Conservation (phyloP, 2,888 invertebrate genomes). For the Trimorus sp. region DNA sequence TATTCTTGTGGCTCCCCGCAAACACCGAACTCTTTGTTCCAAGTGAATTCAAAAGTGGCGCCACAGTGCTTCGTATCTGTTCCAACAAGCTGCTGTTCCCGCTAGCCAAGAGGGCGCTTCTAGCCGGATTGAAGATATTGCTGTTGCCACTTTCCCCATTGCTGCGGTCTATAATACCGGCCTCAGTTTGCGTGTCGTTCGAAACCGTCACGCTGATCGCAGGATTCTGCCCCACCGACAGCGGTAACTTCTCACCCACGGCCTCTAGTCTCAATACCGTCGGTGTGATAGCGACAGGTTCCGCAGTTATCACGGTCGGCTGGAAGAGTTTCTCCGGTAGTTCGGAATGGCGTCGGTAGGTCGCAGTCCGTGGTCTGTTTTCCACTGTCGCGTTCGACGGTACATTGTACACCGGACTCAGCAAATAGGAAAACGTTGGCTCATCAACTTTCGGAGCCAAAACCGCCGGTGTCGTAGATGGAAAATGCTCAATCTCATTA, state of each 20-base stretch:
- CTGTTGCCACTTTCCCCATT: slow-evolving; percentile 72
- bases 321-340: slow-evolving; percentile 63
- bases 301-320: slow-evolving; percentile 52
- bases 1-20: slow-evolving; percentile 74
- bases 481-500: slow-evolving; percentile 52
- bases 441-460: slow-evolving; percentile 28
- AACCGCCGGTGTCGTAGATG: too few relatives aligned
- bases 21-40: slow-evolving; percentile 77
- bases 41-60: slow-evolving; percentile 76
- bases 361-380: slow-evolving; percentile 76
- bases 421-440: slow-evolving; percentile 34
- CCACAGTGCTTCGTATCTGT: slow-evolving; percentile 79
- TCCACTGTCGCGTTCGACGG: slow-evolving; percentile 66
- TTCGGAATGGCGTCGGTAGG: slow-evolving; percentile 78
- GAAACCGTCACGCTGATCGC: slow-evolving; percentile 66
- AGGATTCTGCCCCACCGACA: slow-evolving; percentile 75
- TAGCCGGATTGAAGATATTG: slow-evolving; percentile 78
- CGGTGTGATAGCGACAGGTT: slow-evolving; percentile 76
- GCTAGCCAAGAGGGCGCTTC: slow-evolving; percentile 71
- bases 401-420: slow-evolving; percentile 22
- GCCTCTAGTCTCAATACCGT: slow-evolving; percentile 70
- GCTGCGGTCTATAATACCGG: slow-evolving; percentile 69
- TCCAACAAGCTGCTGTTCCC: slow-evolving; percentile 76
- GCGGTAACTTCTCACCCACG: slow-evolving; percentile 64
- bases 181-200: slow-evolving; percentile 43